Conservation (phyloP, 2,797 vertebrate species). For the Hemitrygon akajei region DNA sequence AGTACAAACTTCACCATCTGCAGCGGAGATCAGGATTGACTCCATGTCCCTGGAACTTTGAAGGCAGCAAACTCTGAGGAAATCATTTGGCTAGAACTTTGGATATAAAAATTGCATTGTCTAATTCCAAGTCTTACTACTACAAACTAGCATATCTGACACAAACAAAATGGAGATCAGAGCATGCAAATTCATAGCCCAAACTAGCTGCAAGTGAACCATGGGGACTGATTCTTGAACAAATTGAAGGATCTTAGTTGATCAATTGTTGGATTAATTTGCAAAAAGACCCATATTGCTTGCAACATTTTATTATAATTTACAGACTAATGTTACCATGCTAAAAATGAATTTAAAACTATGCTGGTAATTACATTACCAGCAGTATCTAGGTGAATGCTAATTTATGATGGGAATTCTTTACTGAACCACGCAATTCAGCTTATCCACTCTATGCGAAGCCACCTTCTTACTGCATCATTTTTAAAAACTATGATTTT, state of each 20-base stretch:
- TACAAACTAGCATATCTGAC: background rate
- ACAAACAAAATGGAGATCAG: background rate
- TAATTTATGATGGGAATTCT: too few species aligned
- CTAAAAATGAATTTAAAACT: too few species aligned
- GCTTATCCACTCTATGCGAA: background rate
- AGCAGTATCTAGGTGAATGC: too few species aligned
- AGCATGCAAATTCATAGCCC: background rate
- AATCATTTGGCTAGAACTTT: too few species aligned
- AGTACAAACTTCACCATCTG: too few species aligned
- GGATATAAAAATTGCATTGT: too few species aligned
- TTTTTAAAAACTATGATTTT: background rate
- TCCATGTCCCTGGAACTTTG: too few species aligned
- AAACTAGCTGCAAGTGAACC: background rate
- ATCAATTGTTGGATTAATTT: background rate
- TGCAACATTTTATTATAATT: background rate
- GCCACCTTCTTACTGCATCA: background rate
- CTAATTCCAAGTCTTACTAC: background rate
- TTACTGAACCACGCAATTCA: too few species aligned
- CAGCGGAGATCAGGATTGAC: too few species aligned
- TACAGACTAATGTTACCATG: background rate
- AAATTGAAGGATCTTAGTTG: too few species aligned
- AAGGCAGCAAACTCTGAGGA: too few species aligned
- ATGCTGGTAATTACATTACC: too few species aligned
- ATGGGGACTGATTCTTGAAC: background rate
- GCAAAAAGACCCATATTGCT: background rate